phyloP scores from a whole-genome alignment of 2,113 vertebrate genomes.

The Scomber colias region DNA sequence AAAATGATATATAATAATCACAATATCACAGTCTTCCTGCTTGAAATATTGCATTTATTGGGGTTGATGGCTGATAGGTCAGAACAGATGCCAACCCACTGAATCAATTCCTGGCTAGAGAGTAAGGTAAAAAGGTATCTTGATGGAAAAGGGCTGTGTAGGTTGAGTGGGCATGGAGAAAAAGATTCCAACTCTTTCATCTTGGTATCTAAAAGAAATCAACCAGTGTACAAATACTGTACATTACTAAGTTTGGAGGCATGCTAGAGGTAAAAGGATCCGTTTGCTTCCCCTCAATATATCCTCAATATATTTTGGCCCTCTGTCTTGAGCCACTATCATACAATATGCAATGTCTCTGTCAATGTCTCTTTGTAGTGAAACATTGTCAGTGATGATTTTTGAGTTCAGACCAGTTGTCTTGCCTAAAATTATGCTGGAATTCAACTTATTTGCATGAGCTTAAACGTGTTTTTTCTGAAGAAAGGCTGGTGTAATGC shows the following conservation, averaged over 20 bases:
- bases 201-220: constrained; percentile 44
- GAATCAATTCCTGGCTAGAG: constrained; percentile 51
- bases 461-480: neutral
- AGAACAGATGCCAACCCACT: constrained; percentile 53
- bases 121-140: constrained; percentile 41
- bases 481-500: neutral
- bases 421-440: neutral
- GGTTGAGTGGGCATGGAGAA: constrained; percentile 66
- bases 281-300: constrained; percentile 1
- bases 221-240: constrained; percentile 40
- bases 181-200: constrained; percentile 68
- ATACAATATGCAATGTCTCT: neutral
- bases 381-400: constrained; percentile 4
- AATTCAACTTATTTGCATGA: constrained; percentile 4
- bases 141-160: constrained; percentile 45
- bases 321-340: neutral
- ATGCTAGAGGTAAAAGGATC: constrained; percentile 46
- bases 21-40: constrained; percentile 54
- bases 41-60: constrained; percentile 63
- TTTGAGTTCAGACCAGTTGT: constrained; percentile 18
- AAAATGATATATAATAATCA: constrained; percentile 65
- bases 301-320: neutral
- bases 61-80: constrained; percentile 47
- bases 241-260: constrained; percentile 35
- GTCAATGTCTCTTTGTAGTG: constrained; percentile 20